Evolutionary conservation across 2,113 vertebrate species (phyloP).

Genomic region (Pseudolaguvia tuberculata): DNA sequence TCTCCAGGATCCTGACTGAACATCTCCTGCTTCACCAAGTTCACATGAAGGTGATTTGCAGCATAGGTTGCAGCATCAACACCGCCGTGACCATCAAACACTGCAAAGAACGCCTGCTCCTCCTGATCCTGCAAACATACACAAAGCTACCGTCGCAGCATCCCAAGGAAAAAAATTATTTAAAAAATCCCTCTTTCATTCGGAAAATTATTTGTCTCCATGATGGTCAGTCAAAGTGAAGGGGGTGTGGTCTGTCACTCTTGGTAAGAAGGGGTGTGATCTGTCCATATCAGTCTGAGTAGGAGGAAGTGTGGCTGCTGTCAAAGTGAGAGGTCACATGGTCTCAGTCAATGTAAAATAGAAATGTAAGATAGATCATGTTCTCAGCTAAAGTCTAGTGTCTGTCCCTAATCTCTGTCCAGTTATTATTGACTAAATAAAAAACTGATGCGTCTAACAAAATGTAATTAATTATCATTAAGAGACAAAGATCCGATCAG

Average conservation of each 20-base stretch:
- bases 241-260: background rate
- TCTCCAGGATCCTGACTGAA: conserved; percentile 83
- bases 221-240: background rate
- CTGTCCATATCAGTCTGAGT: background rate
- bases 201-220: too few species aligned
- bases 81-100: conserved; percentile 94
- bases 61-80: conserved; percentile 95
- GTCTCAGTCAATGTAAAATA: too few species aligned
- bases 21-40: conserved; percentile 86
- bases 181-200: too few species aligned
- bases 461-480: too few species aligned
- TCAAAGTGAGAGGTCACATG: too few species aligned
- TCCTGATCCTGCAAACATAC: conserved; percentile 81
- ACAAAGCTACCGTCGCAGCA: background rate
- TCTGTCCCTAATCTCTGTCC: too few species aligned
- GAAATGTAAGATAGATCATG: too few species aligned
- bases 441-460: too few species aligned
- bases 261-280: background rate
- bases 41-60: conserved; percentile 92
- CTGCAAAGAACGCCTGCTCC: conserved; percentile 94
- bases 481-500: too few species aligned
- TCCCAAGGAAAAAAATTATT: background rate
- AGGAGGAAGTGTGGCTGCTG: too few species aligned
- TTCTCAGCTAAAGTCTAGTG: too few species aligned
- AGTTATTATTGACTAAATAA: too few species aligned